A percentile compares a stretch with the other conserved stretches of the same genome.
These are phyloP conservation scores for Macrostomum lignano DNA, from an alignment of 1,140 invertebrate species.

Conservation along the genomic window DNA sequence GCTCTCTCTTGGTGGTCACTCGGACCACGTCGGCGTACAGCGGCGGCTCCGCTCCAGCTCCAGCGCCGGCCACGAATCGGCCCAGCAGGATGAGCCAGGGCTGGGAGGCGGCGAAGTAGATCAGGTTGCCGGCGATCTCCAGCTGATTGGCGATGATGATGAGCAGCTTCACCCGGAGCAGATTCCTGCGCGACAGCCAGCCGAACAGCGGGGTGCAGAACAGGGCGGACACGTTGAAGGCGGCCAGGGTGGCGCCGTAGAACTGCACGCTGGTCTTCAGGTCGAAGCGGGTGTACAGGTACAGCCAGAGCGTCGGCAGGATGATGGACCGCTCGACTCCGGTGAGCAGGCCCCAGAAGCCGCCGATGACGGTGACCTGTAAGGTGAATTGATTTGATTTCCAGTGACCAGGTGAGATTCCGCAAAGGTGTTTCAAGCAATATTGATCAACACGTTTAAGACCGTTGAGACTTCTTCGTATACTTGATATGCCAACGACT, in stretches of 20 bases:
- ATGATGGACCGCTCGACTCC: conserved; percentile 4
- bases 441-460: too few relatives aligned
- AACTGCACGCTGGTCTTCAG: neutral
- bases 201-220: conserved; percentile 2
- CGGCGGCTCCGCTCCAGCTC: neutral
- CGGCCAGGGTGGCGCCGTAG: conserved; percentile 1
- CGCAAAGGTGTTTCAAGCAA: too few relatives aligned
- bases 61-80: conserved; percentile 1
- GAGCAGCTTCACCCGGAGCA: neutral
- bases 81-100: conserved; percentile 1
- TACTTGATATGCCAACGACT: too few relatives aligned
- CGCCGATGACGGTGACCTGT: too few relatives aligned
- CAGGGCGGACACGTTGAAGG: conserved; percentile 1
- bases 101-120: conserved; percentile 1
- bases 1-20: neutral
- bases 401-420: too few relatives aligned
- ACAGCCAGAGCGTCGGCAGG: conserved; percentile 4
- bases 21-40: conserved; percentile 5
- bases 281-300: neutral
- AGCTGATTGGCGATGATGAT: neutral
- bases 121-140: conserved; percentile 5
- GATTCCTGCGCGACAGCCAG: conserved; percentile 1
- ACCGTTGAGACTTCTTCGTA: too few relatives aligned
- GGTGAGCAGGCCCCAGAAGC: conserved; percentile 1
- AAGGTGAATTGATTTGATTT: too few relatives aligned